Base-by-base conservation (phyloP, 2,888 invertebrate species). In the Tetranychus truncatus region DNA sequence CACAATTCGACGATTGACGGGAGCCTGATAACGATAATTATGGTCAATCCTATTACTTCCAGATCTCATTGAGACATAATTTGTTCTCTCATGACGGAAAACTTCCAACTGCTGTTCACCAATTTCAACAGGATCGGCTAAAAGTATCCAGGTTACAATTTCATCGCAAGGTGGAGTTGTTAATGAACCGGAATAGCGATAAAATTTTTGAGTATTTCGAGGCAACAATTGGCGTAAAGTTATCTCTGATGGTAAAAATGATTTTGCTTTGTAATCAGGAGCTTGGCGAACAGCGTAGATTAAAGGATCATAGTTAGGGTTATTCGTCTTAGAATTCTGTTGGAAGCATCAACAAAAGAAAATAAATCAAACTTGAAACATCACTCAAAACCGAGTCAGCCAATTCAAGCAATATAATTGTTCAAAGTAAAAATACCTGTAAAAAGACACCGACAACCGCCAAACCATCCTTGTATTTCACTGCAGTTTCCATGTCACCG, bases 121-220 rank as follows among this genome's bases (percentile, higher is more conserved):
- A 21, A 69, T 69, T 11, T 69, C 34, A 24, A 69, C 69, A 6
- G 69, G 69, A 24, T 69, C 21, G 8, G 69, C 69, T 8, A 69
- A 69, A 1, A 69, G 7, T 20, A 69, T 69, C 69, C 69, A 69
- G 7, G 69, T 69, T 11, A 69, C 69, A 20, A 69, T 11, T 8
- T 69, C 69, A 11, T 20, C 7, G 4, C 69, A 69, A 24, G 69
- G 69, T 20, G 69, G 69, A 20, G 69, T 69, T 6, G 69, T 69
- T 11, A 69, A 24, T 1, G 69, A 69, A 24, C 69, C 69, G 7
- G 21, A 24, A 4, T 69, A 69, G 8, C 69, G 69, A 21, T 69
- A 69, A 69, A 69, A 69, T 11, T 69, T 69, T 69, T 69, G 20
- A 20, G 20, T 69, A 69, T 69, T 69, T 69, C 34, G 20, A 24